Evolutionary conservation across 2,797 vertebrate species (phyloP).

Genomic region (Urocyon cinereoargenteus): DNA sequence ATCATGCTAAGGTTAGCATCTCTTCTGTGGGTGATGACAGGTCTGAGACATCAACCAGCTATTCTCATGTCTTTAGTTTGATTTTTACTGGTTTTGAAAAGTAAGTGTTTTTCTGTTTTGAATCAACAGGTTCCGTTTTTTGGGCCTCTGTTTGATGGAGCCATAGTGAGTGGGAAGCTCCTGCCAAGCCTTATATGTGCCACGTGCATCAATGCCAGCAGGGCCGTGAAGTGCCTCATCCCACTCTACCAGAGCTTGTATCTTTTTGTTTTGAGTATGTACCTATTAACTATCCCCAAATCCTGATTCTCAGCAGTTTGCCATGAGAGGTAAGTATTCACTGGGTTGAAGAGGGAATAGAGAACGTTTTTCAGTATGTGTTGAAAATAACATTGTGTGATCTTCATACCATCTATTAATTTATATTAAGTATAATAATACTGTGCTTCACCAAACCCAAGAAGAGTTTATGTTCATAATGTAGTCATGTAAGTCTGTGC

Average conservation of each 20-base stretch:
- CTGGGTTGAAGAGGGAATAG: not conserved
- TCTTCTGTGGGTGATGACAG: not conserved
- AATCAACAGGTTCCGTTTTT: slow-evolving; percentile 96
- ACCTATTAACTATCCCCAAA: not conserved
- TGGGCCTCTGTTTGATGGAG: slow-evolving; percentile 96
- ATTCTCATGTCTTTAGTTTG: slow-evolving; percentile 3
- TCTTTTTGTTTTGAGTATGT: slow-evolving; percentile 90
- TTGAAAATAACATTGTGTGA: not conserved
- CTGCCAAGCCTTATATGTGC: slow-evolving; percentile 97
- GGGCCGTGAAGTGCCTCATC: slow-evolving; percentile 97
- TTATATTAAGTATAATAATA: not conserved
- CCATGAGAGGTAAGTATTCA: slow-evolving; percentile 80
- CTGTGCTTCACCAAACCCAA: not conserved
- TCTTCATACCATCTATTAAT: not conserved
- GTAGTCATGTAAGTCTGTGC: not conserved
- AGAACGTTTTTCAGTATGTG: not conserved
- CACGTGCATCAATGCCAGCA: slow-evolving; percentile 99
- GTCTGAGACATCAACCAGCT: not conserved
- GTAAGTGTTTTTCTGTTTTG: slow-evolving; percentile 42
- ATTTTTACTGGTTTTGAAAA: slow-evolving; percentile 10
- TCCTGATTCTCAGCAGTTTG: not conserved
- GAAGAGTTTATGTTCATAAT: not conserved
- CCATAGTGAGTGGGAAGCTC: slow-evolving; percentile 95
- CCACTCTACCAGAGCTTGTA: slow-evolving; percentile 99
- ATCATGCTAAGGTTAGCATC: not conserved